Conservation (phyloP, 2,888 invertebrate genomes). For the Yponomeuta cagnagella region DNA sequence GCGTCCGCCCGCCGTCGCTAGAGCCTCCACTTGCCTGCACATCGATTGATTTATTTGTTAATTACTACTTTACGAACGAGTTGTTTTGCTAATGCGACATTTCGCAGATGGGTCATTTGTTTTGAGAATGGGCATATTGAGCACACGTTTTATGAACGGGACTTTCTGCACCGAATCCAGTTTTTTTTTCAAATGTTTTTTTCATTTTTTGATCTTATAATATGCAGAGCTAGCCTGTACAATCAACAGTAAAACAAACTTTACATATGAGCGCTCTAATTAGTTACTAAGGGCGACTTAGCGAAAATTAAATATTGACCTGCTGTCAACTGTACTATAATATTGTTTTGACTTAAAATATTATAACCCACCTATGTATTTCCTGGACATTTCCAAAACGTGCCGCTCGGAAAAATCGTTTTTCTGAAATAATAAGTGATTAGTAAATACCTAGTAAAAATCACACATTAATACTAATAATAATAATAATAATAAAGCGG, state of each 20-base stretch:
- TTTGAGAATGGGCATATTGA: background rate
- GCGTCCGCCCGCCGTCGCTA: slow-evolving; percentile 20
- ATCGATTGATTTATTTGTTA: background rate
- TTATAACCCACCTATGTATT: background rate
- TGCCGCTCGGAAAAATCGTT: background rate
- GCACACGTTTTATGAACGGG: background rate
- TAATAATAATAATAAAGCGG: too few species aligned
- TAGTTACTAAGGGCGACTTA: too few species aligned
- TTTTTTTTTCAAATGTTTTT: background rate
- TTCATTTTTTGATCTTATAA: too few species aligned
- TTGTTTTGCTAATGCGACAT: background rate
- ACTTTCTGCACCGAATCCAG: too few species aligned
- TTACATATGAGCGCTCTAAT: too few species aligned
- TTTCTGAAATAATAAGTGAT: background rate
- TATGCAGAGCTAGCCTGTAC: background rate
- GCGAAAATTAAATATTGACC: too few species aligned
- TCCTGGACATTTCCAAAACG: background rate
- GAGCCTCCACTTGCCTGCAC: slow-evolving; percentile 48
- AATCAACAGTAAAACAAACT: background rate
- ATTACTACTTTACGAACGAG: too few species aligned
- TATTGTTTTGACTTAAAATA: too few species aligned
- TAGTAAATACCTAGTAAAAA: background rate
- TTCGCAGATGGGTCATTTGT: background rate
- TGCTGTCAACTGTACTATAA: too few species aligned
- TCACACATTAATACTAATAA: too few species aligned